Evolutionary conservation across 2,113 vertebrate genomes (phyloP).

Genomic region (Pleuronectes platessa): DNA sequence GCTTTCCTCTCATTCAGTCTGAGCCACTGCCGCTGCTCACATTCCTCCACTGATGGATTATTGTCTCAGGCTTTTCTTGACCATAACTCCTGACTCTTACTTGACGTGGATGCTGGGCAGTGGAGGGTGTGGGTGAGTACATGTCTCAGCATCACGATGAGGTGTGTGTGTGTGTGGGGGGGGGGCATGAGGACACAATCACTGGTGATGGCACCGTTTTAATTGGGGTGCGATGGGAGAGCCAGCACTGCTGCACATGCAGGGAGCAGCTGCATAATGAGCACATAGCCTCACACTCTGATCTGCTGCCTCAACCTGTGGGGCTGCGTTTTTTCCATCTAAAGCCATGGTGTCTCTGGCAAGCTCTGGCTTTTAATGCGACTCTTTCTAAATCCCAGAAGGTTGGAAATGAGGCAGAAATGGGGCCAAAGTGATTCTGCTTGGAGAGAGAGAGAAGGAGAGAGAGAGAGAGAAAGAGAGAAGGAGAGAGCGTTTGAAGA

Average conservation of each 20-base stretch:
- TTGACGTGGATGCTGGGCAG: conserved; percentile 24
- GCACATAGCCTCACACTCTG: conserved; percentile 30
- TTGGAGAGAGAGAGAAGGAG: no score
- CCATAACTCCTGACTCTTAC: conserved; percentile 1
- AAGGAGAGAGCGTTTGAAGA: no score
- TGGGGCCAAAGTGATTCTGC: no score
- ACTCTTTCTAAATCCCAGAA: no score
- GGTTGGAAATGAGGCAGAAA: no score
- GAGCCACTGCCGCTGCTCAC: background rate
- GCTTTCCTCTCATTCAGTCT: background rate
- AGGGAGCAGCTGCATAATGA: conserved; percentile 53
- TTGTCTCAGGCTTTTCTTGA: background rate
- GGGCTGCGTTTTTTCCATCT: background rate
- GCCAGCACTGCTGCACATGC: conserved; percentile 16
- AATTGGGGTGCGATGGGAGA: conserved; percentile 41
- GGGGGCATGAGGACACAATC: background rate
- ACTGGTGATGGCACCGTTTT: conserved; percentile 53
- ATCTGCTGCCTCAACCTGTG: background rate
- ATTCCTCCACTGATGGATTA: conserved; percentile 35
- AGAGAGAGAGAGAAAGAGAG: no score
- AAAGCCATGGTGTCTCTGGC: no score
- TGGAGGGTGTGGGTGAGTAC: conserved; percentile 22
- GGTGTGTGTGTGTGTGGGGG: background rate
- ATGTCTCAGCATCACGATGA: background rate
- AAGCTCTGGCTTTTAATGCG: no score